Evolutionary conservation across 1,140 invertebrate genomes (phyloP), one percentile per base, ranked within the genome.

Genomic region (Rhynchophorus ferrugineus): DNA sequence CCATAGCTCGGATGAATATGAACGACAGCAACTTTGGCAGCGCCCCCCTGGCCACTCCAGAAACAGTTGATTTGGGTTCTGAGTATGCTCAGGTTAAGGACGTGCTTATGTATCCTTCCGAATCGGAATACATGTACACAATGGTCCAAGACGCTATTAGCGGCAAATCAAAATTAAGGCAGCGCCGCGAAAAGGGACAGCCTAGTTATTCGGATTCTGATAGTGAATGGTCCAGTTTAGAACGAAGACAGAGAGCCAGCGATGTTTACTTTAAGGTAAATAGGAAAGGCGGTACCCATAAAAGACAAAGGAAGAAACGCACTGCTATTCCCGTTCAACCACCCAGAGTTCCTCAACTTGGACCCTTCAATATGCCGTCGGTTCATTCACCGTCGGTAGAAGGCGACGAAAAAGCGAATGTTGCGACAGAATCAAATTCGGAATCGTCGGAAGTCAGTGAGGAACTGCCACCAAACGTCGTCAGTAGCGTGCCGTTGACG

Each of bases 221-320:
- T 66, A 92, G 87, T 59, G 91, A 91, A 47, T 85, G 84, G 70
- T 89, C 86, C 63, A 89, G 87, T 36, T 69, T 84, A 37, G 88
- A 90, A 65, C 73, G 85, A 49, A 74, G 84, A 33, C 73, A 75
- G 56, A 70, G 78, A 61, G 79, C 80, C 55, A 79, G 79, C 33
- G 84, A 83, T 54, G 74, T 78, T 3, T 75, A 81, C 54, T 71
- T 73, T 13, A 83, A 83, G 66, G 77, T 78, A 17, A 84, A 77
- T 60, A 79, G 83, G 56, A 89, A 85, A 63, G 75, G 81, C 8
- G 80, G 79, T 7, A 79, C 83, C n/a, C 85, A 87, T 67, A 89
- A 89, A 66, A 79, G 87, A 60, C 80, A 81, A 50, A 78, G 85
- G 42, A 85, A 85, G 68, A 87, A 87, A 71, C 78, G 83, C 45